phyloP scores from a whole-genome alignment of 2,888 invertebrate genomes.

The Xanthorhoe spadicearia region DNA sequence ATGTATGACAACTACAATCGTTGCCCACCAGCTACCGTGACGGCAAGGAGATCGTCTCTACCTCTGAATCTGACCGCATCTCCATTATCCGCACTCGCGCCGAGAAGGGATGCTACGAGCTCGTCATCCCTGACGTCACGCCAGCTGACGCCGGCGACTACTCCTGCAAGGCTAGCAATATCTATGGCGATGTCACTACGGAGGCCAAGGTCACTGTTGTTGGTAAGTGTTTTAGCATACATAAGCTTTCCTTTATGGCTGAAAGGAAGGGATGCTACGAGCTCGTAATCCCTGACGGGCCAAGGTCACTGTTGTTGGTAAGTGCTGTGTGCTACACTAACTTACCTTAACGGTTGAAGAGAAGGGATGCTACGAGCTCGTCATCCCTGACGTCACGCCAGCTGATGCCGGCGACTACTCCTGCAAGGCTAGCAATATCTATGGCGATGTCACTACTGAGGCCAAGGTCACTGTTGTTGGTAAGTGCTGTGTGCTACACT shows the following conservation, averaged over 20 bases:
- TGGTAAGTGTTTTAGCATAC: slow-evolving; percentile 76
- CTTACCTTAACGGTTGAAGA: too few relatives aligned
- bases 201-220: slow-evolving; percentile 92
- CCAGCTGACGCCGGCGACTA: slow-evolving; percentile 92
- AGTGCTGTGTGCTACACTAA: too few relatives aligned
- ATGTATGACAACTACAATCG: background rate
- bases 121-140: slow-evolving; percentile 93
- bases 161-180: slow-evolving; percentile 93
- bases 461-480: slow-evolving; percentile 91
- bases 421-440: slow-evolving; percentile 93
- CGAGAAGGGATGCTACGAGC: slow-evolving; percentile 93
- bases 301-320: slow-evolving; percentile 90
- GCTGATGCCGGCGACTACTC: slow-evolving; percentile 93
- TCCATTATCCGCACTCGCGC: slow-evolving; percentile 90
- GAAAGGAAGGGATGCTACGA: slow-evolving; percentile 95
- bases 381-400: slow-evolving; percentile 91
- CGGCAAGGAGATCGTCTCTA: slow-evolving; percentile 88
- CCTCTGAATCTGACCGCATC: slow-evolving; percentile 87
- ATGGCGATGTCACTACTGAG: slow-evolving; percentile 90
- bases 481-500: too few relatives aligned
- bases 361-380: slow-evolving; percentile 93
- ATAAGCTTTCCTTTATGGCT: too few relatives aligned
- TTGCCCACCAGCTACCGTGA: slow-evolving; percentile 90
- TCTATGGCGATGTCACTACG: slow-evolving; percentile 90
- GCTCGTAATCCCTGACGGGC: slow-evolving; percentile 93